A percentile compares a stretch with the other conserved stretches of the same genome.
phyloP scores from a whole-genome alignment of 2,888 invertebrate genomes.

The Oscheius sp. region DNA sequence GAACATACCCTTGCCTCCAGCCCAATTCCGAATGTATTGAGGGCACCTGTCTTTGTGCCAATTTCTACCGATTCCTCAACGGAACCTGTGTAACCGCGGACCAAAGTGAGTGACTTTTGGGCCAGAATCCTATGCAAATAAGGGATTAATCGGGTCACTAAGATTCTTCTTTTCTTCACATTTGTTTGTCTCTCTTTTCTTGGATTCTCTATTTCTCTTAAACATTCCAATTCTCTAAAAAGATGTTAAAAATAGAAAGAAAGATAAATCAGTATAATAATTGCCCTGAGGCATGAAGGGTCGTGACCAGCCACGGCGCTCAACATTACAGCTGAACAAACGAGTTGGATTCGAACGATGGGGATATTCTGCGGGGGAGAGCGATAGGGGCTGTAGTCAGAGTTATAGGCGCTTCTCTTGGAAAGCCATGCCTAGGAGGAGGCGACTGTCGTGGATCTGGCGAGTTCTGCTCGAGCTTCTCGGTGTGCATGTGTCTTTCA shows the following conservation, averaged over 20 bases:
- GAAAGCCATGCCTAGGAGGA: slow-evolving; percentile 52
- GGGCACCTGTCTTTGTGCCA: slow-evolving; percentile 59
- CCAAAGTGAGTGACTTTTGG: slow-evolving; percentile 19
- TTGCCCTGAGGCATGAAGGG: slow-evolving; percentile 10
- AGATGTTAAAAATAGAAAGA: too few relatives aligned
- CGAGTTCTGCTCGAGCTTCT: slow-evolving; percentile 62
- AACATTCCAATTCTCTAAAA: background rate
- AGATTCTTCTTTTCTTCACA: background rate
- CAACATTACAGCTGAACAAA: slow-evolving; percentile 24
- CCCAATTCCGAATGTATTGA: slow-evolving; percentile 57
- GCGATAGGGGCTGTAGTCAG: background rate
- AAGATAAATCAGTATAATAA: slow-evolving; percentile 1
- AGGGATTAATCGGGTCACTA: background rate
- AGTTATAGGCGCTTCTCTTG: slow-evolving; percentile 54
- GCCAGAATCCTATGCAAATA: background rate
- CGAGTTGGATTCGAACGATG: background rate
- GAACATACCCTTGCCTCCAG: slow-evolving; percentile 44
- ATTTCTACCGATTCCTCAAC: slow-evolving; percentile 48
- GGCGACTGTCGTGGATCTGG: slow-evolving; percentile 63
- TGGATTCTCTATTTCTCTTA: background rate
- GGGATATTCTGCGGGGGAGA: background rate
- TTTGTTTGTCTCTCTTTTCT: background rate
- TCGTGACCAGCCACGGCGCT: slow-evolving; percentile 25
- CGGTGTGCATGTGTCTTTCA: slow-evolving; percentile 60
- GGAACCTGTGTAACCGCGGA: slow-evolving; percentile 48